Base-by-base conservation (phyloP, 2,113 vertebrate species). In the Embiotoca jacksoni region DNA sequence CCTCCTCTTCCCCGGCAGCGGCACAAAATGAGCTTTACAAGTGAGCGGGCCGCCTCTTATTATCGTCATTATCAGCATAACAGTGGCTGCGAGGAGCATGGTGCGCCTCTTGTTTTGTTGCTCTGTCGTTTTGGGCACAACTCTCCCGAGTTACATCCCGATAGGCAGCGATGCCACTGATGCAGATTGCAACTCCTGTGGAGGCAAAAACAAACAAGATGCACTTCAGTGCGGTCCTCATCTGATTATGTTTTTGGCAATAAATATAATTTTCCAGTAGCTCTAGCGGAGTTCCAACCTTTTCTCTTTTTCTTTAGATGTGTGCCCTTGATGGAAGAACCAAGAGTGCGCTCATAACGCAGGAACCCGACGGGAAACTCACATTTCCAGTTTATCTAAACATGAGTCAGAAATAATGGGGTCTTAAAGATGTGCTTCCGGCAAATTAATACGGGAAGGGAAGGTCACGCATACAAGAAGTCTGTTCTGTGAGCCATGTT, bases 21-120 rank as follows among this genome's bases (percentile, higher is more conserved):
- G 78, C 62, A 65, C 23, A 11, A 15, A 56, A 92, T 89, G 87
- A 82, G 83, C 85, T 67, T 90, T n/a, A 89, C 89, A 92, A 88
- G 47, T 82, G 86, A 80, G 62, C 75, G 8, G 37, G 6, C 15
- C 62, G 33, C 82, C 58, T 84, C 78, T 75, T 89, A 89, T 92
- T 90, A 87, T 78, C 89, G 87, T 89, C 87, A 89, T 88, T 50
- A 87, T 89, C 69, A 60, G 78, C 89, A 91, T 91, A 76, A 92
- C 86, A 92, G 57, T 55, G 75, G 69, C 70, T 47, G 72, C 16
- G 23, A 44, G 67, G 32, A 36, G 69, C 73, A 65, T 72, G 69
- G 36, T 36, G 77, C 16, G 16, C 57, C 3, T 41, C 52, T 15
- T 54, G 58, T 74, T 83, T 32, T 72, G 76, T 59, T 57, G 30